Conservation (phyloP, 2,797 vertebrate species). For the Chromis chromis region DNA sequence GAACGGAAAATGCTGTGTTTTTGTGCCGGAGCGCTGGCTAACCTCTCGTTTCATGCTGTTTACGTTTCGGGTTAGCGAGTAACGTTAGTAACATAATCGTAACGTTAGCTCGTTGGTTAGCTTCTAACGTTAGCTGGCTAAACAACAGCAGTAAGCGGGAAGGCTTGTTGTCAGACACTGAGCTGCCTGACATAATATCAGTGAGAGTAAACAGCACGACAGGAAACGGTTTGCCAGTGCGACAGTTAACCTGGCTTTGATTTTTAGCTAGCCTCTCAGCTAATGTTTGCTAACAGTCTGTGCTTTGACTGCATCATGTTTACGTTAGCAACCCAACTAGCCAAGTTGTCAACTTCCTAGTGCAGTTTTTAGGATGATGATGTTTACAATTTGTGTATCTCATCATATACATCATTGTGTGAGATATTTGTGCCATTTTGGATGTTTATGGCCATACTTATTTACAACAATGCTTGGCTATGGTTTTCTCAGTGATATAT, state of each 20-base stretch:
- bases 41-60: conserved; percentile 75
- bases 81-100: conserved; percentile 63
- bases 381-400: conserved; percentile 13
- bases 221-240: conserved; percentile 22
- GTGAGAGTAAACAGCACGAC: conserved; percentile 50
- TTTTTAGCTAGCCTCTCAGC: conserved; percentile 54
- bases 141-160: conserved; percentile 77
- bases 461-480: neutral
- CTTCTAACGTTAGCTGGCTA: conserved; percentile 63
- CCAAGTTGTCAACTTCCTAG: conserved; percentile 30
- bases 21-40: conserved; percentile 32
- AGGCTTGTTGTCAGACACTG: conserved; percentile 67
- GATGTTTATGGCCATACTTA: neutral
- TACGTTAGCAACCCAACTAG: conserved; percentile 72
- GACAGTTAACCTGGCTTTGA: conserved; percentile 35
- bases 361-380: conserved; percentile 5
- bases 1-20: conserved; percentile 31
- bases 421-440: neutral
- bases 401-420: neutral
- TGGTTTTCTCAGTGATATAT: neutral
- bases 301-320: conserved; percentile 80
- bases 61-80: conserved; percentile 70
- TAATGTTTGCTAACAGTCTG: conserved; percentile 81
- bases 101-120: conserved; percentile 72
- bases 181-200: conserved; percentile 19